These are phyloP conservation scores for Trachemys scripta DNA, from an alignment of 2,113 vertebrate genomes.

Conservation along the genomic window DNA sequence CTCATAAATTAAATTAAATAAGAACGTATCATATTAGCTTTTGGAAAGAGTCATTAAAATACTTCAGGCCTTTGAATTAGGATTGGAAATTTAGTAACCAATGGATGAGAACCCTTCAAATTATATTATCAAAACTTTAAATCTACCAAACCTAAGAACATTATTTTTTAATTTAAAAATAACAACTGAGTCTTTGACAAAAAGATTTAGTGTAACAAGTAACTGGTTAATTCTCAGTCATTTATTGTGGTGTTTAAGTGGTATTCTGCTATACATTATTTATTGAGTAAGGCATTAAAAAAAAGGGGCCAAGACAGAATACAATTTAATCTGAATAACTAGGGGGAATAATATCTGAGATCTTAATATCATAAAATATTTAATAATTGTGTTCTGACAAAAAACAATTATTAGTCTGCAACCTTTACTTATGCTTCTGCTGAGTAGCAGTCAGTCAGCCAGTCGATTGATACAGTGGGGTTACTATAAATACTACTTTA, in stretches of 20 bases:
- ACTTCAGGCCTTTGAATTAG: conserved; percentile 40
- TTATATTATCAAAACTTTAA: conserved; percentile 31
- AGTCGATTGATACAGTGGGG: conserved; percentile 47
- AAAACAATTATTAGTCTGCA: conserved; percentile 32
- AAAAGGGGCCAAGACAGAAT: background rate
- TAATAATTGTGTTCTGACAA: background rate
- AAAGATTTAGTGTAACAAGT: background rate
- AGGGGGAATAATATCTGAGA: background rate
- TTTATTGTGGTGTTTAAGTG: background rate
- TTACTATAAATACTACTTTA: conserved; percentile 36
- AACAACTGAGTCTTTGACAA: background rate
- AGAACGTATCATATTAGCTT: background rate
- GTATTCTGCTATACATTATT: background rate
- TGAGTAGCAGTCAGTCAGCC: background rate
- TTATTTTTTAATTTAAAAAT: conserved; percentile 1
- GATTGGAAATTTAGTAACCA: background rate
- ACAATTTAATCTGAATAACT: background rate
- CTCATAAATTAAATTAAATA: conserved; percentile 36
- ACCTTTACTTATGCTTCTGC: background rate
- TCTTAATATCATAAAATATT: background rate
- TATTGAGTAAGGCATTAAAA: background rate
- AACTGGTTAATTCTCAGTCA: background rate
- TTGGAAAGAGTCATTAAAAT: conserved; percentile 10
- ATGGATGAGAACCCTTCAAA: conserved; percentile 12
- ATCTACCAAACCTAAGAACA: conserved; percentile 11